Percentiles rank a stretch among this genome's conserved stretches.
These are phyloP conservation scores for Heliothis peltigera DNA, from an alignment of 2,888 invertebrate species.

Conservation along the genomic window DNA sequence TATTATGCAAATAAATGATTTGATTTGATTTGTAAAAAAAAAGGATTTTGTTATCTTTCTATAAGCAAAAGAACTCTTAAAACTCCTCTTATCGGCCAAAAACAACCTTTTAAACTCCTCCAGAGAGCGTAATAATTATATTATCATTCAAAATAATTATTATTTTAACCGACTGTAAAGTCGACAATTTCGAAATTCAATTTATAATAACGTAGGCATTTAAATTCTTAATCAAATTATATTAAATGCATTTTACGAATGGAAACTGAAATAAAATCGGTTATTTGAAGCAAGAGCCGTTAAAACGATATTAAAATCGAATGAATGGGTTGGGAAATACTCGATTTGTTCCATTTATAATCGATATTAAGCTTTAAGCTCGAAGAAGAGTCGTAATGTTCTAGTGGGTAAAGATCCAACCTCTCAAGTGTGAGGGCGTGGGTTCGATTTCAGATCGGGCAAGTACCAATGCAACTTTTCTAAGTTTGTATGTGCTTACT, in stretches of 20 bases:
- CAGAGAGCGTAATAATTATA: conserved; percentile 5
- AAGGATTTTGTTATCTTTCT: too few relatives aligned
- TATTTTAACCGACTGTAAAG: conserved; percentile 31
- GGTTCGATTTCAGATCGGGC: too few relatives aligned
- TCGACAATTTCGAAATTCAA: conserved; percentile 38
- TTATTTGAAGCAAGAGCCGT: conserved; percentile 50
- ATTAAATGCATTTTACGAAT: conserved; percentile 57
- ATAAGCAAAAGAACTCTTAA: too few relatives aligned
- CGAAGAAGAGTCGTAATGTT: too few relatives aligned
- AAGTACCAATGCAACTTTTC: too few relatives aligned
- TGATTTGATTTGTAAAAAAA: too few relatives aligned
- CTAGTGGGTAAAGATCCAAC: too few relatives aligned
- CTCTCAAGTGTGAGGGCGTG: too few relatives aligned
- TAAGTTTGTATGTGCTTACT: too few relatives aligned
- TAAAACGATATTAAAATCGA: conserved; percentile 50
- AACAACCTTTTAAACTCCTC: not conserved
- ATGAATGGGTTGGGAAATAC: conserved; percentile 33
- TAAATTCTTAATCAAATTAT: conserved; percentile 54
- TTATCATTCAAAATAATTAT: conserved; percentile 39
- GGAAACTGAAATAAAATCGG: conserved; percentile 49
- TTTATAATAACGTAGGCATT: conserved; percentile 43
- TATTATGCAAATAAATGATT: too few relatives aligned
- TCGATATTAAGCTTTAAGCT: conserved; percentile 19
- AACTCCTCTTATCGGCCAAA: too few relatives aligned
- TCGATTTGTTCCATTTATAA: conserved; percentile 1